Base-by-base conservation (phyloP, 2,113 vertebrate species). In the Solea senegalensis region DNA sequence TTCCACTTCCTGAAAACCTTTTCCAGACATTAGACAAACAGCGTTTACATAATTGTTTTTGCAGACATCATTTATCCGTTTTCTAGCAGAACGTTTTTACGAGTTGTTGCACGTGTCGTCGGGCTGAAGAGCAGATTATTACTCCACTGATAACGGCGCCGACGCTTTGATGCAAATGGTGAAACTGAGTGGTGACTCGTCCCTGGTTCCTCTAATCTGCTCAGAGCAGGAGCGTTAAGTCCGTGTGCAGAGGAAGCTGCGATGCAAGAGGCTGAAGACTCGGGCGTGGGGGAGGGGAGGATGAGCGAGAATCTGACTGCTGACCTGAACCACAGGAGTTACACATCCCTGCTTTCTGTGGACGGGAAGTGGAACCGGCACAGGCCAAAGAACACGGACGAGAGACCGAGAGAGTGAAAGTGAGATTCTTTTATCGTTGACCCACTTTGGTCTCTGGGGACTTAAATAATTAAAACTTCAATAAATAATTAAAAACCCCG, bases 261-360 rank as follows among this genome's bases (percentile, higher is more conserved):
- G 46, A 58, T 13, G 4, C 53, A 12, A 5, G 40, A 48, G 45
- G 12, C 45, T 2, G 48, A 12, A 39, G 14, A 16, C 15, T 34
- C 34, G 3, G 28, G 39, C 21, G 69, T 44, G 75, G 69, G 65
- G 69, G 41, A 12, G 26, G 66, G 46, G 59, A 4, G 15, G 6
- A 7, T 4, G n/a, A 34, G 52, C 0, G 8, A 7, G 53, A 10
- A 5, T 40, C n/a, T 3, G 8, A 12, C 28, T 9, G 13, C 1
- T 10, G 52, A 4, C 11, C 55, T 61, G 6, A 15, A 53, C 11
- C 12, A 54, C 0, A 41, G 26, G 40, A 48, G 45, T 48, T 12
- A 13, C 45, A 69, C 65, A 40, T 1, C 44, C 5, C 56, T 50
- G 72, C 45, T 71, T 57, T 66, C 66, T 65, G 12, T 55, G 5